Evolutionary conservation across 2,797 vertebrate species (phyloP), one percentile per base, ranked within the genome.

Genomic region (Varecia variegata): DNA sequence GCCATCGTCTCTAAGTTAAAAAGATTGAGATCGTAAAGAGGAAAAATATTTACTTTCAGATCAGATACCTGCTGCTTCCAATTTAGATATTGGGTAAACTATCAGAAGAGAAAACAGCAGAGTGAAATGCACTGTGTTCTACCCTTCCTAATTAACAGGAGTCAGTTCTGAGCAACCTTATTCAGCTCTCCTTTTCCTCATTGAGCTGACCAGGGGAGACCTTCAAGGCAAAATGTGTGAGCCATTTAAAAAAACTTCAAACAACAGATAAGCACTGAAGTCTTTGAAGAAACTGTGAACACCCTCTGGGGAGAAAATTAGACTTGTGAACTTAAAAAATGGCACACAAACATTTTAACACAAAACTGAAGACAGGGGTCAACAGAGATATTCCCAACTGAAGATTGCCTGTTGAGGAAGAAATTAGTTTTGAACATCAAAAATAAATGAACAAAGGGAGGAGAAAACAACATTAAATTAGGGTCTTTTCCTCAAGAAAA

Each of bases 291-390:
- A 97, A 95, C 93, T 91, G 96, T 97, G 95, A 98, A 97, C 90
- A 97, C 84, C 85, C 97, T 98, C 97, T 97, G 94, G 95, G 95
- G 83, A 98, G 98, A 98, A 98, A 98, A 98, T 98, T 96, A 98
- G 91, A 98, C 90, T 97, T 96, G 86, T 97, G 97, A 98, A 98
- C 92, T 97, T 98, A 90, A 70, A 97, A 97, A 98, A 91, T 76
- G 67, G 27, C 17, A 1, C 68, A 76, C 65, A 97, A 98, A 98
- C 7, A 40, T 95, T 97, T 98, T 97, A 97, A 98, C 97, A 76
- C 96, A 96, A 97, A 97, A 95, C 71, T 3, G 50, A 98, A 97
- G 88, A 95, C 74, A 94, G 71, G 97, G 93, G 97, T 98, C 97
- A 98, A 96, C 73, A 95, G 80, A 67, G 67, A 87, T 97, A 43